A percentile compares a stretch with the other conserved stretches of the same genome.
These are phyloP conservation scores for Noctua pronuba DNA, from an alignment of 2,888 invertebrate species.

Conservation along the genomic window DNA sequence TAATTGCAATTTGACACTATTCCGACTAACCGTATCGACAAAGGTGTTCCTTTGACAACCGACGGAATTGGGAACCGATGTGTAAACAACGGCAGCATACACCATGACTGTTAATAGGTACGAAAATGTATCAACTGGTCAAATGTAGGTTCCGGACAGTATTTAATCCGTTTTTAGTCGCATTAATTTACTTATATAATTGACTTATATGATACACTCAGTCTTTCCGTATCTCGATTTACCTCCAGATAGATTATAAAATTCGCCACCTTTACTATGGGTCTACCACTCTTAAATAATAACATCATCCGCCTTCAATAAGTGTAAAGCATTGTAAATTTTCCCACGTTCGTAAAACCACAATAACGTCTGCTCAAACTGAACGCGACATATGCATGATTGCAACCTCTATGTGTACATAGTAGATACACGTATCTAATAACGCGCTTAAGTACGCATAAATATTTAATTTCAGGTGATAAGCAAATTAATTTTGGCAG, in stretches of 20 bases:
- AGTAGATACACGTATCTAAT: conserved; percentile 57
- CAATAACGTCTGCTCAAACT: conserved; percentile 20
- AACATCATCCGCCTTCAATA: background rate
- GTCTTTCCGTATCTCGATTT: background rate
- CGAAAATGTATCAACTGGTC: background rate
- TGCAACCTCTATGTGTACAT: conserved; percentile 27
- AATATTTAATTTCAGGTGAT: conserved; percentile 76
- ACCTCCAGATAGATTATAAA: background rate
- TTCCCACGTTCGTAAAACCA: conserved; percentile 1
- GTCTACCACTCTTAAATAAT: background rate
- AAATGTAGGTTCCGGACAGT: background rate
- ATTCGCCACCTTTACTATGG: background rate
- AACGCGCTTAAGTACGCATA: conserved; percentile 64
- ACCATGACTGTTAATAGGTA: background rate
- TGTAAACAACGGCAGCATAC: background rate
- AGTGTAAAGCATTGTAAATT: background rate
- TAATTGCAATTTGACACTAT: conserved; percentile 31
- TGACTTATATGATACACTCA: background rate
- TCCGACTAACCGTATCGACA: background rate
- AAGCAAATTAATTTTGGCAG: conserved; percentile 78
- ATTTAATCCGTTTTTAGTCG: background rate
- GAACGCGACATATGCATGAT: conserved; percentile 27
- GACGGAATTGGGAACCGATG: conserved; percentile 1
- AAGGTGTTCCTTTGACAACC: conserved; percentile 8
- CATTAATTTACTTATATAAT: too few species aligned